These are phyloP conservation scores for Siphamia tubifer DNA, from an alignment of 2,113 vertebrate genomes.

Conservation along the genomic window DNA sequence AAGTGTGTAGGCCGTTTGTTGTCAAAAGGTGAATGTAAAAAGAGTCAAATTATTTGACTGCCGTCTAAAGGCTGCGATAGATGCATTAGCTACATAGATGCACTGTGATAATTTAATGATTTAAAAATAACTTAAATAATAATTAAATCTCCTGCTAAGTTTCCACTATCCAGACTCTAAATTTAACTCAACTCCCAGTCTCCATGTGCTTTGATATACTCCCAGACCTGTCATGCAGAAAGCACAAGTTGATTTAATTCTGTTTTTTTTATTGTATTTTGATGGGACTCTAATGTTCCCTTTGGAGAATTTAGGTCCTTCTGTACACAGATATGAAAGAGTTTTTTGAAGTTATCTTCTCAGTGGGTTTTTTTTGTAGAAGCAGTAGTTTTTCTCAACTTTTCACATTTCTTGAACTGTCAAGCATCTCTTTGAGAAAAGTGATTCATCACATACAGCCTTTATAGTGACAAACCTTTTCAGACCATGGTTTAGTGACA, in stretches of 20 bases:
- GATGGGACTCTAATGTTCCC: slow-evolving; percentile 33
- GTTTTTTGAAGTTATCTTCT: slow-evolving; percentile 22
- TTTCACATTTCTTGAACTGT: neutral
- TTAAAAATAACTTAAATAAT: slow-evolving; percentile 8
- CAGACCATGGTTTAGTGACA: slow-evolving; percentile 6
- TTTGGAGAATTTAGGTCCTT: slow-evolving; percentile 21
- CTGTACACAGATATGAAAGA: slow-evolving; percentile 1
- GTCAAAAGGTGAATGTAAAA: too few species aligned
- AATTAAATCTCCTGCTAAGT: slow-evolving; percentile 7
- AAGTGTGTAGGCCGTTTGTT: too few species aligned
- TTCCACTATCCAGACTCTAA: slow-evolving; percentile 16
- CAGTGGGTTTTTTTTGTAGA: slow-evolving; percentile 25
- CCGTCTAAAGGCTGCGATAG: too few species aligned
- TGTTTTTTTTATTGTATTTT: slow-evolving; percentile 9
- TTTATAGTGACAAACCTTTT: slow-evolving; percentile 5
- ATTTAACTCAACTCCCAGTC: slow-evolving; percentile 21
- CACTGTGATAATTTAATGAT: slow-evolving; percentile 6
- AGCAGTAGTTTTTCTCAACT: neutral
- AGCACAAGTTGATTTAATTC: slow-evolving; percentile 7
- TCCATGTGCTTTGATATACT: slow-evolving; percentile 4
- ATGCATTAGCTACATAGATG: neutral
- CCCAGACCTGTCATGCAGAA: neutral
- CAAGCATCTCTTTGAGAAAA: neutral
- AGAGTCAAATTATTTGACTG: slow-evolving; percentile 8
- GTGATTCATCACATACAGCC: slow-evolving; percentile 3